Evolutionary conservation across 2,797 vertebrate species (phyloP).

Genomic region (Falco biarmicus): DNA sequence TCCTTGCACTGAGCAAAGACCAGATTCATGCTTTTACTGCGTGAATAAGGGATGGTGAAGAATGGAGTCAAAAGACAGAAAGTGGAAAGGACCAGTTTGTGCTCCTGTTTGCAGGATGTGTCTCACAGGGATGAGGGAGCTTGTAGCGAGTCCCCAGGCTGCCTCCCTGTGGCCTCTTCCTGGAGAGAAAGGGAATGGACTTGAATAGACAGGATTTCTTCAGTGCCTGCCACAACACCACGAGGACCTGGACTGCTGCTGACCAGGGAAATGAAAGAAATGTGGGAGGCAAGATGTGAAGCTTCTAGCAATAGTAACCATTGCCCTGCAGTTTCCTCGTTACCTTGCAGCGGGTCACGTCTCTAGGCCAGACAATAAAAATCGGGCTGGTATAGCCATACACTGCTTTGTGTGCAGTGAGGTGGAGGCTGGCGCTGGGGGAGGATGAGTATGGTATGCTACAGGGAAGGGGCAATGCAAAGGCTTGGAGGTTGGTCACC

Average conservation of each 20-base stretch:
- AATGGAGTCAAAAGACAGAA: background rate
- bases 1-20: background rate
- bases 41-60: background rate
- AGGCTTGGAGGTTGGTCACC: background rate
- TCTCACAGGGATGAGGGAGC: background rate
- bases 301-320: background rate
- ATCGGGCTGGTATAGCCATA: background rate
- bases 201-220: background rate
- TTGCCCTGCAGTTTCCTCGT: accelerated
- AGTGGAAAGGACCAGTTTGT: background rate
- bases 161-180: background rate
- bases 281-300: background rate
- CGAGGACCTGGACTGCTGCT: background rate
- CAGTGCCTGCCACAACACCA: background rate
- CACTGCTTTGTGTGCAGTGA: background rate
- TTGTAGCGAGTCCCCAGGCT: background rate
- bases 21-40: background rate
- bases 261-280: background rate
- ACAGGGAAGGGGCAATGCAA: background rate
- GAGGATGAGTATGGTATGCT: background rate
- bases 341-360: background rate
- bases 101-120: background rate
- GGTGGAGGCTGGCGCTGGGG: background rate
- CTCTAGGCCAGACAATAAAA: background rate
- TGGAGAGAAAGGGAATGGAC: background rate